A percentile compares a stretch with the other conserved stretches of the same genome.
Conservation (phyloP, 2,888 invertebrate species). For the Thelaira solivaga region DNA sequence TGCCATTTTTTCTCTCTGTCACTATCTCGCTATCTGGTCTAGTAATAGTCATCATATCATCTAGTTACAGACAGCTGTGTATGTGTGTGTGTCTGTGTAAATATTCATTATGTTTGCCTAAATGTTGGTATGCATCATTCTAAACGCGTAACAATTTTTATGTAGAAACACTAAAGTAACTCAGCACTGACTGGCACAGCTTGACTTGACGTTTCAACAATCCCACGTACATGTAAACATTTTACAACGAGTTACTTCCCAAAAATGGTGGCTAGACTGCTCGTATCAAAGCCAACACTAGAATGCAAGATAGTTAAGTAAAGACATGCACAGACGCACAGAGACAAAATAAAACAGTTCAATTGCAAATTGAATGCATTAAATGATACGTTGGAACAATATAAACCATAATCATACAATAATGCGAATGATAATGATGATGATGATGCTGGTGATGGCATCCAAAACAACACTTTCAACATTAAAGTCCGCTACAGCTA, state of each 20-base stretch:
- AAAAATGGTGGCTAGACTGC: slow-evolving; percentile 68
- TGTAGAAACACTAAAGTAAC: slow-evolving; percentile 44
- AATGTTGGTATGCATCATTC: slow-evolving; percentile 55
- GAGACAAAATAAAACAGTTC: slow-evolving; percentile 52
- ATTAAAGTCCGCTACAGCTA: not conserved
- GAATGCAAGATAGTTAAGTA: not conserved
- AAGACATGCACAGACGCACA: not conserved
- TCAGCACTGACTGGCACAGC: slow-evolving; percentile 68
- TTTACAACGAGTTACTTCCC: slow-evolving; percentile 67
- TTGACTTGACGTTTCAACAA: slow-evolving; percentile 76
- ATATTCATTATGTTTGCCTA: slow-evolving; percentile 4
- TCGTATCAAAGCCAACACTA: slow-evolving; percentile 34
- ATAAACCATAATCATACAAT: slow-evolving; percentile 33
- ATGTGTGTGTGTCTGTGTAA: not conserved
- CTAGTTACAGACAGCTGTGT: slow-evolving; percentile 14
- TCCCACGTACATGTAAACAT: slow-evolving; percentile 67
- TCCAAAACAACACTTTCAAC: not conserved
- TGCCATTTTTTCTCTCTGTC: slow-evolving; percentile 69
- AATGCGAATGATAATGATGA: too few relatives aligned
- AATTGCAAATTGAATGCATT: slow-evolving; percentile 57
- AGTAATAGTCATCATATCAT: slow-evolving; percentile 34
- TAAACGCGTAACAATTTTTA: slow-evolving; percentile 63
- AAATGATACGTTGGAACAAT: slow-evolving; percentile 43
- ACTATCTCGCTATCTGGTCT: slow-evolving; percentile 68
- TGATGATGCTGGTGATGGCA: slow-evolving; percentile 2